Conservation (phyloP, 30 jellyfish, hydroid and myxozoan genomes). For the Sanderia malayensis region DNA sequence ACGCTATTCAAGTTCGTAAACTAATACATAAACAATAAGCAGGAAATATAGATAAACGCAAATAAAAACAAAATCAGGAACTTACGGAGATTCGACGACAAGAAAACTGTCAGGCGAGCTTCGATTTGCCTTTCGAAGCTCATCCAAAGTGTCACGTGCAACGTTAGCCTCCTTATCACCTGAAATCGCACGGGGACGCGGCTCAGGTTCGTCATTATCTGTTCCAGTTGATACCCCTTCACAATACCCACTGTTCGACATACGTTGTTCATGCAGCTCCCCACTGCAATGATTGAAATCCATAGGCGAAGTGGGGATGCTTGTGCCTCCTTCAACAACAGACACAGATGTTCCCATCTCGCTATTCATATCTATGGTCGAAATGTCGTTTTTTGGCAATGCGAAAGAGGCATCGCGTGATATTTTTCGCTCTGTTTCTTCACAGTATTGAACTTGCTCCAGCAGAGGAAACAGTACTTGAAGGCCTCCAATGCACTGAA, state of each 20-base stretch:
- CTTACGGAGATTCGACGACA: slow-evolving; percentile 58
- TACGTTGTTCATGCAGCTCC: not conserved
- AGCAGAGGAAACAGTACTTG: slow-evolving; percentile 82
- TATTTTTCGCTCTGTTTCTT: slow-evolving; percentile 8
- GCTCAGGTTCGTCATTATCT: slow-evolving; percentile 3
- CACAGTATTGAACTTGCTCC: slow-evolving; percentile 69
- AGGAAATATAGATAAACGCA: no score
- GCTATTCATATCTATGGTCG: slow-evolving; percentile 21
- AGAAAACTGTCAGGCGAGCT: slow-evolving; percentile 58
- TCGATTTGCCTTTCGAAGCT: not conserved
- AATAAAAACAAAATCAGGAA: not conserved
- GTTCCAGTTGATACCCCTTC: not conserved
- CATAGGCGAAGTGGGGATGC: not conserved
- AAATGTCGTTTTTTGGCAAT: not conserved
- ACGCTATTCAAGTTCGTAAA: no score
- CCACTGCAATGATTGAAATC: not conserved
- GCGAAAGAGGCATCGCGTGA: slow-evolving; percentile 26
- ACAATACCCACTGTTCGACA: not conserved
- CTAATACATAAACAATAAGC: no score
- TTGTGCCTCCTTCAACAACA: not conserved
- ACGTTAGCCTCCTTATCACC: not conserved
- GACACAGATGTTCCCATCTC: not conserved
- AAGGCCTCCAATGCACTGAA: slow-evolving; percentile 91
- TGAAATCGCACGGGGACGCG: not conserved
- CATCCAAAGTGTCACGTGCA: not conserved